Evolutionary conservation across 1,140 invertebrate species (phyloP).

Genomic region (Chlorops oryzae): DNA sequence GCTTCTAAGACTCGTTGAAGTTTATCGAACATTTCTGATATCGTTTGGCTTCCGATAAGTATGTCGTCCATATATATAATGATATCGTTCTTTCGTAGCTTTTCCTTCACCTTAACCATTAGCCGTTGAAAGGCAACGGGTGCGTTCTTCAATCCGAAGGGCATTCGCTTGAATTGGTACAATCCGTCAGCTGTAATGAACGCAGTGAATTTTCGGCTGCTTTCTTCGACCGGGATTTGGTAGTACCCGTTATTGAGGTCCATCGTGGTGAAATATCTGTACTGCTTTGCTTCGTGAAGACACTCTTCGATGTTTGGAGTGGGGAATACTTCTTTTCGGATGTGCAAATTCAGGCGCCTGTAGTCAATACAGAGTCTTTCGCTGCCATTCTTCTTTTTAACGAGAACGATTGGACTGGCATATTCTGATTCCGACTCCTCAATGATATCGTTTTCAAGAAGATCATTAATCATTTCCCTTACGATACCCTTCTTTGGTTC

Average conservation of each 20-base stretch:
- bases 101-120: conserved; percentile 17
- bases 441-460: conserved; percentile 23
- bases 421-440: conserved; percentile 25
- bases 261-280: conserved; percentile 23
- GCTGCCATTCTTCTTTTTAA: conserved; percentile 31
- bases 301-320: conserved; percentile 31
- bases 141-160: conserved; percentile 34
- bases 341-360: conserved; percentile 44
- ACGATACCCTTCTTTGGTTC: conserved; percentile 7
- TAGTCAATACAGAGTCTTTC: conserved; percentile 45
- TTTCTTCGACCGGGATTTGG: conserved; percentile 26
- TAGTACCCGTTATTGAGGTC: conserved; percentile 36
- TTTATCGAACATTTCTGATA: conserved; percentile 11
- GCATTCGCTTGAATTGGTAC: conserved; percentile 52
- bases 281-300: conserved; percentile 18
- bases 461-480: conserved; percentile 14
- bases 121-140: conserved; percentile 29
- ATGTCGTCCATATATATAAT: conserved; percentile 17
- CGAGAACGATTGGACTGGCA: conserved; percentile 28
- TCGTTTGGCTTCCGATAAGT: conserved; percentile 4
- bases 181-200: conserved; percentile 45
- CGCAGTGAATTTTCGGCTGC: conserved; percentile 29
- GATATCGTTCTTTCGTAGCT: background rate
- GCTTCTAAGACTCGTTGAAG: background rate
- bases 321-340: conserved; percentile 25